Evolutionary conservation across 2,888 invertebrate species (phyloP).

Genomic region (Drosophila neoperkinsi): DNA sequence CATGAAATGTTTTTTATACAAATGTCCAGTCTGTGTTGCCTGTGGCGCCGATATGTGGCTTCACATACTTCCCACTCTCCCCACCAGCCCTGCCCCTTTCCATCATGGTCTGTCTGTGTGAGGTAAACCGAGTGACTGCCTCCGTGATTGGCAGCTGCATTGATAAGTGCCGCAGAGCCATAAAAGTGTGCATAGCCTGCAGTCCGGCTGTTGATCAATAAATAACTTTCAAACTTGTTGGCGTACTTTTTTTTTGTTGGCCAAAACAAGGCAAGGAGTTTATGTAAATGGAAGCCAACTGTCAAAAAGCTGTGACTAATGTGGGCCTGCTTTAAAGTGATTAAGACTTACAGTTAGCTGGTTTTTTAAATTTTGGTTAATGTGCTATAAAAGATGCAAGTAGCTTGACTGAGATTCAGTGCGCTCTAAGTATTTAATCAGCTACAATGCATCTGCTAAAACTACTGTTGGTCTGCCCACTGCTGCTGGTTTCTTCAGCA

Average conservation of each 20-base stretch:
- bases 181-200: conserved; percentile 45
- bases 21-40: conserved; percentile 43
- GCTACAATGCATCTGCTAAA: conserved; percentile 26
- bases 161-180: conserved; percentile 56
- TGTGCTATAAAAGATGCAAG: conserved; percentile 36
- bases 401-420: conserved; percentile 7
- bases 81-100: too few relatives aligned
- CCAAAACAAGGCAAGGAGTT: conserved; percentile 18
- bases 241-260: background rate
- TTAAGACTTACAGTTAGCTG: background rate
- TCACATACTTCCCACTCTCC: background rate
- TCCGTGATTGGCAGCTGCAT: conserved; percentile 64
- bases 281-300: conserved; percentile 18
- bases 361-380: background rate
- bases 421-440: background rate
- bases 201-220: conserved; percentile 23
- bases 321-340: conserved; percentile 23
- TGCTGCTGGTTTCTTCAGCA: background rate
- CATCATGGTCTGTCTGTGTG: background rate
- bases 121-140: conserved; percentile 42
- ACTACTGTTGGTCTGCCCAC: conserved; percentile 1
- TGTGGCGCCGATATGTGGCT: conserved; percentile 54
- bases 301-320: conserved; percentile 35
- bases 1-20: conserved; percentile 61
- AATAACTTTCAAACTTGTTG: conserved; percentile 10